phyloP scores from a whole-genome alignment of 2,888 invertebrate genomes.

The Leptura quadrifasciata region DNA sequence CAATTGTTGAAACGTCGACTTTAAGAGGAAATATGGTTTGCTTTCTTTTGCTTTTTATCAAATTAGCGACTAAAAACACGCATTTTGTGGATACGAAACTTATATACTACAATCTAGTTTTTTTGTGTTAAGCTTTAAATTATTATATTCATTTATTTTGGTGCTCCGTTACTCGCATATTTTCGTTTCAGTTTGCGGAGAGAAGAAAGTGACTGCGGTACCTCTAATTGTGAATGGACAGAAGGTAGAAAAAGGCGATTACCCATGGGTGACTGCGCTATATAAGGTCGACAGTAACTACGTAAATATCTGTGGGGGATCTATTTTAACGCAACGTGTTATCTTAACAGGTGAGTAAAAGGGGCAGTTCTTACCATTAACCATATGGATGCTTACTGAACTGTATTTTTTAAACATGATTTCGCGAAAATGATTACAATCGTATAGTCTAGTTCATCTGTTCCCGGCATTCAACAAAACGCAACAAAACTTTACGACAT shows the following conservation, averaged over 20 bases:
- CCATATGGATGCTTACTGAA: too few relatives aligned
- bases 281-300: slow-evolving; percentile 52
- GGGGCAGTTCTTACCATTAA: too few relatives aligned
- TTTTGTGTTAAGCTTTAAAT: not conserved
- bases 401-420: too few relatives aligned
- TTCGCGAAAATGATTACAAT: too few relatives aligned
- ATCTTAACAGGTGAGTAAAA: slow-evolving; percentile 64
- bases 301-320: slow-evolving; percentile 65
- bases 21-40: too few relatives aligned
- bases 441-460: too few relatives aligned
- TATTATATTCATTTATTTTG: not conserved
- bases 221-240: slow-evolving; percentile 64
- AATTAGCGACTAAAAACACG: too few relatives aligned
- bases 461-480: too few relatives aligned
- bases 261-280: slow-evolving; percentile 69
- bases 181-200: slow-evolving; percentile 67
- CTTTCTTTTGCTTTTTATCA: too few relatives aligned
- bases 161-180: not conserved
- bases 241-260: slow-evolving; percentile 62
- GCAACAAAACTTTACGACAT: too few relatives aligned
- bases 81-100: too few relatives aligned
- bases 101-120: not conserved
- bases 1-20: too few relatives aligned
- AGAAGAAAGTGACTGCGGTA: slow-evolving; percentile 61
- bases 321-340: slow-evolving; percentile 63